Evolutionary conservation across 1,140 invertebrate species (phyloP), one percentile per base, ranked within the genome.

Genomic region (Hyposmocoma kahamanoa): DNA sequence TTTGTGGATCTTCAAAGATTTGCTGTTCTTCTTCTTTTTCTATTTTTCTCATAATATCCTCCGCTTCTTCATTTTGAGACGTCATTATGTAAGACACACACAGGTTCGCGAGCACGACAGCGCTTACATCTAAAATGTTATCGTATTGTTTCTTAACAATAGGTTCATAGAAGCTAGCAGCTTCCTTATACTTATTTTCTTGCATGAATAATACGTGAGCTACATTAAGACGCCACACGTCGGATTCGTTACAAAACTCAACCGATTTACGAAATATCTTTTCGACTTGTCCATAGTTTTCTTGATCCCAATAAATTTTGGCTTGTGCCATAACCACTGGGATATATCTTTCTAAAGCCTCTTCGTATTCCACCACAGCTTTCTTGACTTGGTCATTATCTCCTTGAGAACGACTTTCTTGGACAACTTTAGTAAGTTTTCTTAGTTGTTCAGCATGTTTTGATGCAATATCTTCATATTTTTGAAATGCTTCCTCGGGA

Each of bases 31-130:
- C 98, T 78, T 99, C 97, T 62, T 98, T 97, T 78, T 99, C 98
- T 58, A 99, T 98, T 87, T 97, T 97, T 43, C 97, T 90, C 97
- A 99, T 99, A 42, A 99, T 88, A 72, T 99, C 97, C 88, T 99
- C 98, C 21, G 98, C 98, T 88, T 99, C 97, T 82, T 98, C 96
- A 83, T 99, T 99, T 86, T 98, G 96, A 42, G 95, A 96, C 1
- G 96, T 99, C 97, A 99, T 98, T 57, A 99, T 98, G 73, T 99
- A 99, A 38, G 97, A 98, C 0, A 99, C 98, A 85, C 98, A 99
- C 8, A 99, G 86, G 87, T 99, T 99, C 3, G 98, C 98, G 59
- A 99, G 88, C 36, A 99, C 96, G 49, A 99, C 97, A 1, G 98
- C 97, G 72, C 96, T 97, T 0, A 99, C 93, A 65, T 95, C 93